Evolutionary conservation across 2,797 vertebrate genomes (phyloP).

Genomic region (Thripadectes ignobilis): DNA sequence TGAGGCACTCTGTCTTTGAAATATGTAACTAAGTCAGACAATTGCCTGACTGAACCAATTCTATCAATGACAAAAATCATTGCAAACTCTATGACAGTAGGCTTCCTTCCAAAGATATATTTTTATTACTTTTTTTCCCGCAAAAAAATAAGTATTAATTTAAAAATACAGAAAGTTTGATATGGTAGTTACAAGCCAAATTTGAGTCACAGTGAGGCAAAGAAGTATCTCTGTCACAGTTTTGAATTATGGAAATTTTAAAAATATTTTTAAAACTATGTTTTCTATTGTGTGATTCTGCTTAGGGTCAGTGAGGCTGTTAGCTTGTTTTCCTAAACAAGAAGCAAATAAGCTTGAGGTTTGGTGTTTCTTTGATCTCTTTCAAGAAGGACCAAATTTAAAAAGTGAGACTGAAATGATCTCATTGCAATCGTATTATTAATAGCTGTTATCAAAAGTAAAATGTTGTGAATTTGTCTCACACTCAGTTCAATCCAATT

Average conservation of each 20-base stretch:
- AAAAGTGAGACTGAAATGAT: not conserved
- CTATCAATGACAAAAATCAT: not conserved
- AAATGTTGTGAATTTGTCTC: not conserved
- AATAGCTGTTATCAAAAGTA: not conserved
- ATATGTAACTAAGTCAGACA: not conserved
- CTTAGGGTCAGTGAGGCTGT: not conserved
- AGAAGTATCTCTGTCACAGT: not conserved
- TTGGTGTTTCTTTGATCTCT: not conserved
- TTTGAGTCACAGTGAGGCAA: not conserved
- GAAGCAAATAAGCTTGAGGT: not conserved
- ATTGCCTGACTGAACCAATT: not conserved
- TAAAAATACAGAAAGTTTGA: not conserved
- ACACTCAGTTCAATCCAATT: not conserved
- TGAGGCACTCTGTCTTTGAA: not conserved
- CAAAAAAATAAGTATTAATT: not conserved
- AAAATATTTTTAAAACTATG: not conserved
- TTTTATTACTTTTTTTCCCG: no score
- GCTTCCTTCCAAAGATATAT: not conserved
- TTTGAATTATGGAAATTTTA: not conserved
- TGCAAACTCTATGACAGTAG: not conserved
- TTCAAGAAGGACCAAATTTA: not conserved
- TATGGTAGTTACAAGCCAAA: not conserved
- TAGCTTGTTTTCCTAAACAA: not conserved
- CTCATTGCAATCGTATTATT: not conserved
- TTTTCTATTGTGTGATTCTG: not conserved